Conservation (phyloP, 1,140 invertebrate genomes). For the Plectus sambesii region DNA sequence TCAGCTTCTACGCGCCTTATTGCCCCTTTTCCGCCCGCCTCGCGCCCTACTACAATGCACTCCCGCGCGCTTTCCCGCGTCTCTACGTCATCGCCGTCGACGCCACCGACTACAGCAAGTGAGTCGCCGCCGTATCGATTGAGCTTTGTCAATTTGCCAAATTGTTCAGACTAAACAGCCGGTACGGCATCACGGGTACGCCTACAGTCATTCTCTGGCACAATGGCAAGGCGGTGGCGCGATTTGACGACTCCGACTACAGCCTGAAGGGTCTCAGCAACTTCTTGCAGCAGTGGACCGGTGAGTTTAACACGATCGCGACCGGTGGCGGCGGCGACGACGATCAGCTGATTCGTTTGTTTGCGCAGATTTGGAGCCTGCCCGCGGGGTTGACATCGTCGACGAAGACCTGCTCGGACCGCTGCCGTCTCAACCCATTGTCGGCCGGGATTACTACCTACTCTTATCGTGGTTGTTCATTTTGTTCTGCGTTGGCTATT, state of each 20-base stretch:
- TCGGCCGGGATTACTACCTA: background rate
- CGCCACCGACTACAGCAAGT: conserved; percentile 67
- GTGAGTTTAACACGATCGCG: no score
- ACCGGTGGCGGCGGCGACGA: no score
- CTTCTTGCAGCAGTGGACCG: conserved; percentile 68
- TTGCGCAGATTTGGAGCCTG: no score
- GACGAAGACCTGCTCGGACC: no score
- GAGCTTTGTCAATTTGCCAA: conserved; percentile 4
- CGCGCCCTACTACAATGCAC: conserved; percentile 75
- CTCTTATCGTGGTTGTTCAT: background rate
- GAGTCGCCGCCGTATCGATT: conserved; percentile 27
- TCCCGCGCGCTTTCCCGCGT: conserved; percentile 69
- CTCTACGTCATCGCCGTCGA: conserved; percentile 78
- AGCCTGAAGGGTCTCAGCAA: conserved; percentile 64
- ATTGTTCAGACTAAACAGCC: conserved; percentile 60
- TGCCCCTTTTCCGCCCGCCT: conserved; percentile 78
- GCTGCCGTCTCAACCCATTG: no score
- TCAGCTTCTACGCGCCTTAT: conserved; percentile 76
- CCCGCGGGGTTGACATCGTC: no score
- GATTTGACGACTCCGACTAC: conserved; percentile 72
- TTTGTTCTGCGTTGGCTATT: background rate
- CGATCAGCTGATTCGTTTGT: no score
- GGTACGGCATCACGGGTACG: conserved; percentile 83
- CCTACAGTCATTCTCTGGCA: conserved; percentile 83
- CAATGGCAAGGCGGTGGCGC: conserved; percentile 70